These are phyloP conservation scores for Lipotes vexillifer DNA, from an alignment of 2,113 vertebrate genomes.

Conservation along the genomic window DNA sequence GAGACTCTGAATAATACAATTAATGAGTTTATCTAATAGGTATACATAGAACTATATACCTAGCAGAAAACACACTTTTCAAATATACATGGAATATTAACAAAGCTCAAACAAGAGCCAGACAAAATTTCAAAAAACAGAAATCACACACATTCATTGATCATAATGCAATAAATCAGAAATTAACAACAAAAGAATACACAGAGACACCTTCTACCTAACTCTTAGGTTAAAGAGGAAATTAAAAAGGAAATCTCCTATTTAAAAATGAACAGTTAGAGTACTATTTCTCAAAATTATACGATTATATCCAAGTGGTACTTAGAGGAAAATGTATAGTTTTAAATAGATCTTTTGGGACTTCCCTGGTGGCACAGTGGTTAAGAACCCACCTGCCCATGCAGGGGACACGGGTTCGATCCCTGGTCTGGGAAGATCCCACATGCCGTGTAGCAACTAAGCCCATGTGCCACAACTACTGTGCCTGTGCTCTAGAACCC, in stretches of 20 bases:
- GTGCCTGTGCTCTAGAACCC: no score
- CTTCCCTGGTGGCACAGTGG: no score
- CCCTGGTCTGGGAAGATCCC: no score
- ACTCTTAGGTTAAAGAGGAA: slow-evolving; percentile 7
- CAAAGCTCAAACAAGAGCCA: not conserved
- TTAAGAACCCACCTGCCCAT: no score
- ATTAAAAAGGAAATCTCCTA: not conserved
- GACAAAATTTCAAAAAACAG: not conserved
- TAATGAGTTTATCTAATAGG: not conserved
- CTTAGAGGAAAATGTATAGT: not conserved
- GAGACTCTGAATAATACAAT: not conserved
- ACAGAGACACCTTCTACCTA: not conserved
- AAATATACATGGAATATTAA: not conserved
- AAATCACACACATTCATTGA: not conserved
- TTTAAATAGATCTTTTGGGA: not conserved
- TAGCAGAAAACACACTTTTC: not conserved
- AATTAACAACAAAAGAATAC: not conserved
- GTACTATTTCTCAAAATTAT: not conserved
- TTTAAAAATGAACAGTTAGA: slow-evolving; percentile 5
- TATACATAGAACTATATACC: not conserved
- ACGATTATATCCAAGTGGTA: not conserved
- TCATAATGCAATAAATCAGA: not conserved
- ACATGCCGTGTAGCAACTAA: no score
- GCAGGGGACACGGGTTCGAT: no score
- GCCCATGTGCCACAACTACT: no score